Evolutionary conservation across 2,113 vertebrate species (phyloP).

Genomic region (Bostrychus sinensis): DNA sequence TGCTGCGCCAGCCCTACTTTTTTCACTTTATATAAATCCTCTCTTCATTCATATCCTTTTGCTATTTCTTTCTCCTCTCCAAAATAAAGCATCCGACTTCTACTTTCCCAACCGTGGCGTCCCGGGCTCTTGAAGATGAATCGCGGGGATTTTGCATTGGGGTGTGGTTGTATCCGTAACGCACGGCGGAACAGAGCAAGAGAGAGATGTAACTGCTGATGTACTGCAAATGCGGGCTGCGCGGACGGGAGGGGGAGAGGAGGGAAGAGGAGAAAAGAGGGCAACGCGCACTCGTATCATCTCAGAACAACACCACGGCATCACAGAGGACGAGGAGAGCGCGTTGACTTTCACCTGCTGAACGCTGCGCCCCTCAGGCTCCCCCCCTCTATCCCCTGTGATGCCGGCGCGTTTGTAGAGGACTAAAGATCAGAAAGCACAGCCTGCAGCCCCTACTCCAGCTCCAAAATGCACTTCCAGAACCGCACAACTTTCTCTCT

Average conservation of each 20-base stretch:
- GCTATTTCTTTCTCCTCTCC: constrained; percentile 38
- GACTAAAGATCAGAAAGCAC: constrained; percentile 50
- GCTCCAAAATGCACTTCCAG: constrained; percentile 40
- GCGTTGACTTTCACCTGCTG: constrained; percentile 59
- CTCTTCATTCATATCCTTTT: constrained; percentile 44
- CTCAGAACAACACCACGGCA: constrained; percentile 51
- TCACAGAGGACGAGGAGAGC: constrained; percentile 22
- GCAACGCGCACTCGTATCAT: constrained; percentile 50
- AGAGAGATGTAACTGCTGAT: constrained; percentile 59
- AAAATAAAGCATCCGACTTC: constrained; percentile 69
- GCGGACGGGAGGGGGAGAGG: constrained; percentile 32
- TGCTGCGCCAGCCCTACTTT: constrained; percentile 62
- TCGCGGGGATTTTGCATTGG: constrained; percentile 62
- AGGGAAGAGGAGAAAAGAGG: constrained; percentile 46
- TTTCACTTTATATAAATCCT: constrained; percentile 31
- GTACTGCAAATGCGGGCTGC: constrained; percentile 55
- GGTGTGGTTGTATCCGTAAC: constrained; percentile 44
- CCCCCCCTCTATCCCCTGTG: constrained; percentile 23
- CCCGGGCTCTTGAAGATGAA: constrained; percentile 65
- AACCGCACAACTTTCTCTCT: constrained; percentile 59
- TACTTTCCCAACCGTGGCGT: constrained; percentile 62
- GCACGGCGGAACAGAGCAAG: constrained; percentile 28
- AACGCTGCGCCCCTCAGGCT: not conserved
- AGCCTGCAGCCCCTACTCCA: constrained; percentile 51
- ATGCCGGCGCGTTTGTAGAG: constrained; percentile 36